phyloP scores from a whole-genome alignment of 2,888 invertebrate genomes.

The Polyommatus icarus region DNA sequence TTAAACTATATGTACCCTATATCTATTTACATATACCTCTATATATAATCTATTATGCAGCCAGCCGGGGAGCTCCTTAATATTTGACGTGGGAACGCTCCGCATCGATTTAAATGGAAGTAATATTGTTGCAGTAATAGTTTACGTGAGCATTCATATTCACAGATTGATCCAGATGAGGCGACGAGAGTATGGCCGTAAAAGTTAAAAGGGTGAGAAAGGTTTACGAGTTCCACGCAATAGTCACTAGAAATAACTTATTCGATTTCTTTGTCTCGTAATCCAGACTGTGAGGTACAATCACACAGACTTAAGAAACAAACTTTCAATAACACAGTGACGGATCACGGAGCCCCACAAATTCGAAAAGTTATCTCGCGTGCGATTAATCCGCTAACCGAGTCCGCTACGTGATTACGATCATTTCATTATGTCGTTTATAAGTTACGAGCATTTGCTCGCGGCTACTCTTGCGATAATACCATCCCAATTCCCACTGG shows the following conservation, averaged over 20 bases:
- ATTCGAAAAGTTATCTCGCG: background rate
- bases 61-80: constrained; percentile 72
- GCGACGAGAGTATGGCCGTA: background rate
- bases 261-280: background rate
- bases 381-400: background rate
- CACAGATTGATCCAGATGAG: background rate
- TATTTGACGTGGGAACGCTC: constrained; percentile 56
- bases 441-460: background rate
- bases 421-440: background rate
- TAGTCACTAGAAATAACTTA: background rate
- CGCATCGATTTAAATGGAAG: constrained; percentile 51
- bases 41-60: constrained; percentile 79
- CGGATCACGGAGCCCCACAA: background rate
- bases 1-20: constrained; percentile 77
- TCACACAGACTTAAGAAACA: background rate
- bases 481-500: background rate
- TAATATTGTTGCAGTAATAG: background rate
- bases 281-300: background rate
- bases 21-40: constrained; percentile 75
- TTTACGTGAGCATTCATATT: background rate
- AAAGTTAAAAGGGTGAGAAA: background rate
- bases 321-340: background rate
- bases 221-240: background rate
- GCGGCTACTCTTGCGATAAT: background rate
- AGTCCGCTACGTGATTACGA: background rate